Evolutionary conservation across 2,113 vertebrate species (phyloP), one percentile per base, ranked within the genome.

Genomic region (Hemicordylus capensis): DNA sequence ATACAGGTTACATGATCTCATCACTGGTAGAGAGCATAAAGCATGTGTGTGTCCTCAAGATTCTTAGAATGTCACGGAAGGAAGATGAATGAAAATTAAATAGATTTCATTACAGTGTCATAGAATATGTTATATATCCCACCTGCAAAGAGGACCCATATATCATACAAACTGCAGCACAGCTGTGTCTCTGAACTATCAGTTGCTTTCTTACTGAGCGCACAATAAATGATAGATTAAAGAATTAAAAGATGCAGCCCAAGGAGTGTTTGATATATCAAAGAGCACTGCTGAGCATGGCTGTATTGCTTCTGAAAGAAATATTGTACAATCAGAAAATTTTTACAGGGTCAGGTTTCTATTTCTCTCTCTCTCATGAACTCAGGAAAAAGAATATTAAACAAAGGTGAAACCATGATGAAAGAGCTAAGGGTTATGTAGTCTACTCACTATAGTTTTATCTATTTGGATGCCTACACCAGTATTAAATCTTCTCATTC

Each of bases 241-340:
- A 89, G 74, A 48, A 88, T 77, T 87, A 91, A 92, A 92, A 80
- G 81, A 86, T n/a, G 76, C 54, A 89, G 37, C 39, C 44, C 64
- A 59, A 79, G 66, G 88, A 90, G 76, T 59, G 80, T 85, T 0
- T 88, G 88, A 80, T 76, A 4, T 85, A 87, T 86, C 92, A 91
- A 92, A 85, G 58, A 72, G 39, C 37, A 85, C 24, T 58, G 10
- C 84, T n/a, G 1, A 91, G 72, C 54, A 81, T 37, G 82, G 84
- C 81, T 80, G 79, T 58, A 67, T 74, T 84, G 58, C 81, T 91
- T 90, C 84, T 89, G 77, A 90, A 91, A 90, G 51, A 90, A 92
- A 90, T 91, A 87, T 85, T 92, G 17, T 1, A 58, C 17, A 88
- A 37, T 76, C 31, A 15, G 80, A 92, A 88, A 76, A 91, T 92